A percentile compares a stretch with the other conserved stretches of the same genome.
Evolutionary conservation across 2,888 invertebrate species (phyloP).

Genomic region (Leucophenga maculata): DNA sequence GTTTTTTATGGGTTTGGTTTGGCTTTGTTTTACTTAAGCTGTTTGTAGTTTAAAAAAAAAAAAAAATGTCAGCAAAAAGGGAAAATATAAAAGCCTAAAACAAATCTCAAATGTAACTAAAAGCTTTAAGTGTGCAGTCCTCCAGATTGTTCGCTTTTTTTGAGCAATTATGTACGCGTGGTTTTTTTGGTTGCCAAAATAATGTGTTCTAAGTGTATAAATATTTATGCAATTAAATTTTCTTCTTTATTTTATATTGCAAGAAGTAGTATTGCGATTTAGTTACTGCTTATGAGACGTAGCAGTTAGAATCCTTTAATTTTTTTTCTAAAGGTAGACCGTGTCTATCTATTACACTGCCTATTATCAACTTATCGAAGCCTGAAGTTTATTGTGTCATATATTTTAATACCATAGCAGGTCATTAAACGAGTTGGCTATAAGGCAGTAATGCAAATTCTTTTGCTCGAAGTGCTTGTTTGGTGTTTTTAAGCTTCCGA

Average conservation of each 20-base stretch:
- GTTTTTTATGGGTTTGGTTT: background rate
- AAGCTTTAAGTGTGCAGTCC: background rate
- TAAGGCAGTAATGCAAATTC: background rate
- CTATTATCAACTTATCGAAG: too few relatives aligned
- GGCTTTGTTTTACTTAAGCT: constrained; percentile 1
- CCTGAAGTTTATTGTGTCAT: too few relatives aligned
- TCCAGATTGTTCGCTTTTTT: background rate
- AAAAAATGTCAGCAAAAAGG: background rate
- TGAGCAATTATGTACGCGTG: constrained; percentile 12
- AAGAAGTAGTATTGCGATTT: too few relatives aligned
- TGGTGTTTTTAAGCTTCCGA: too few relatives aligned
- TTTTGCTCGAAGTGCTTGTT: background rate
- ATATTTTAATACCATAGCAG: too few relatives aligned
- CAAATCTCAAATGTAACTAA: background rate
- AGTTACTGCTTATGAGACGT: too few relatives aligned
- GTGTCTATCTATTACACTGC: too few relatives aligned
- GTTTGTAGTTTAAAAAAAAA: constrained; percentile 4
- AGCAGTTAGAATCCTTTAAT: too few relatives aligned
- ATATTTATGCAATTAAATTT: background rate
- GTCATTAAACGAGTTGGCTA: too few relatives aligned
- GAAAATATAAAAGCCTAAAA: constrained; percentile 1
- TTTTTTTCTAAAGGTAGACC: too few relatives aligned
- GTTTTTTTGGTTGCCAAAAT: background rate
- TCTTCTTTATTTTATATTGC: too few relatives aligned
- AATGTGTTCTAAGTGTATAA: background rate